Evolutionary conservation across 2,113 vertebrate species (phyloP), one percentile per base, ranked within the genome.

Genomic region (Morone chrysops): DNA sequence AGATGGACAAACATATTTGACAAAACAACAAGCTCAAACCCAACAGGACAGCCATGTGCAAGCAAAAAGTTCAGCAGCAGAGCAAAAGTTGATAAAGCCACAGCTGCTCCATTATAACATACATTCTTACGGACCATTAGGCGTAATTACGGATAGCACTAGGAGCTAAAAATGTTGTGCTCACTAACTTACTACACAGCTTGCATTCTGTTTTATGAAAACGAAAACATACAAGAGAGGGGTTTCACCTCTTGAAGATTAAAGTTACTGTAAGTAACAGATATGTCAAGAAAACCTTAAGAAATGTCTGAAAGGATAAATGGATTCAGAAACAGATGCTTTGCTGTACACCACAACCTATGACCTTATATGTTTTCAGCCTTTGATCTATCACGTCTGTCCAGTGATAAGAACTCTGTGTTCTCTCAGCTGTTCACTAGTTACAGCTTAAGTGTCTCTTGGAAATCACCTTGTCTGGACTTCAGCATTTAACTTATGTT

Each of bases 391-490:
- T 41, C 51, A 36, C 45, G 40, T 71, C 59, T 22, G 16, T 72
- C 54, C 38, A 18, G 9, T 47, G 62, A 60, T 71, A 66, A 56
- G 54, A 80, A 6, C 62, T 47, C 78, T 56, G n/a, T 43, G 54
- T 20, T 83, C 72, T 87, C 50, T 70, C 75, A 41, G 71, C 69
- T 75, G 77, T 85, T 31, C 65, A 62, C 11, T 63, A 62, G 67
- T 36, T 53, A 25, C 16, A 40, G 22, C 67, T 25, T 65, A 54
- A 38, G 65, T 36, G 67, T 69, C 63, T 75, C 70, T 57, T 22
- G 65, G 45, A 56, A 54, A 54, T 68, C 61, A 60, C n/a, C 40
- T 41, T 56, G 54, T 82, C 54, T 51, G 31, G 14, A 81, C 54
- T 61, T 80, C 56, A 70, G 40, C 56, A 45, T 61, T 11, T 57